Evolutionary conservation across 2,888 invertebrate species (phyloP), one percentile per base, ranked within the genome.

Genomic region (Mactromeris polynyma): DNA sequence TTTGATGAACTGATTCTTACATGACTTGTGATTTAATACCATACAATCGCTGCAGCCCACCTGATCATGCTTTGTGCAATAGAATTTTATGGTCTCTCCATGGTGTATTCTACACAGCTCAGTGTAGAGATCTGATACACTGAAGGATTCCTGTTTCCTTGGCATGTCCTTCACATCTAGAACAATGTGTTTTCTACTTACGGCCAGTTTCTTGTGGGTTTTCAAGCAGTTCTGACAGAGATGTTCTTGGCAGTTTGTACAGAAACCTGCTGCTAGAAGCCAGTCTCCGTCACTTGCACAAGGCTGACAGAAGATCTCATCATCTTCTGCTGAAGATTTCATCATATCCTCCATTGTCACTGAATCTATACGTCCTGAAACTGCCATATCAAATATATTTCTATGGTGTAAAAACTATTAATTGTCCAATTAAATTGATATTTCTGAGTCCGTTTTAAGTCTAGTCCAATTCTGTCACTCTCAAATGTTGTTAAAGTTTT

Each of bases 1-100:
- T n/a, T 58, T 58, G n/a, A 58, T 58, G 58, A 58, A n/a, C 58
- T 58, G 58, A 58, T 58, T 58, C 26, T 58, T 58, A 58, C 58
- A 58, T 58, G 58, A 14, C 58, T 21, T 58, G 58, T 58, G 58
- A 58, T n/a, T 14, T 21, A 58, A 26, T n/a, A 58, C 58, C 58
- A 58, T 58, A n/a, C 58, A 58, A 4, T 58, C 58, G 7, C 58
- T 58, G 58, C 58, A 58, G 26, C 58, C 58, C 1, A 58, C 21
- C 58, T 58, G 14, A 26, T 58, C 26, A 26, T 58, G 58, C 58
- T 58, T 58, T 14, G 6, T 58, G n/a, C 58, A 58, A n/a, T 58
- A 58, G 26, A 58, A 58, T 19, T 58, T 58, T 6, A 58, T 26
- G 6, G 58, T 19, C n/a, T 58, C 58, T 2, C 58, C 58, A 7